phyloP scores from a whole-genome alignment of 2,888 invertebrate genomes.

The Hyalella azteca region DNA sequence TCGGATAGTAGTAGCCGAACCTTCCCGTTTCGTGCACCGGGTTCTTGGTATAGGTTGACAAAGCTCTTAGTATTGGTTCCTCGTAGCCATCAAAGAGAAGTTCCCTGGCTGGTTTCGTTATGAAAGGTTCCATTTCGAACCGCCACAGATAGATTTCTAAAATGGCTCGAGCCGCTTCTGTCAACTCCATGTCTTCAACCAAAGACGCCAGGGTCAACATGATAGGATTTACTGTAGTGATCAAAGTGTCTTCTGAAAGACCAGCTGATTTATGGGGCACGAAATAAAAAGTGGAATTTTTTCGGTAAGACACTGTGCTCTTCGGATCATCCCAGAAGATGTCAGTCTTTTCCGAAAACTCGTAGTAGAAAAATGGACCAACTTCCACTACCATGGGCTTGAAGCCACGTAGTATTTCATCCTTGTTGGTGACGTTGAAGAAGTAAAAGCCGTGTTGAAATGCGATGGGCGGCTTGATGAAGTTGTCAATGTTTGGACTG shows the following conservation, averaged over 20 bases:
- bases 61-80: constrained; percentile 71
- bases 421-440: constrained; percentile 82
- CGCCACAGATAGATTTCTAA: constrained; percentile 45
- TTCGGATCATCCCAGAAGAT: constrained; percentile 68
- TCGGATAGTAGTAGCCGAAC: constrained; percentile 50
- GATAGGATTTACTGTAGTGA: constrained; percentile 54
- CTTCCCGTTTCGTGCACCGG: constrained; percentile 45
- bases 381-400: constrained; percentile 77
- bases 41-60: constrained; percentile 44
- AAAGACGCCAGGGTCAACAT: constrained; percentile 63
- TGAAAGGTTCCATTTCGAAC: constrained; percentile 60
- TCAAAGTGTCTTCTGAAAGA: constrained; percentile 20
- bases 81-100: constrained; percentile 81
- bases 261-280: constrained; percentile 43
- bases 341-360: constrained; percentile 70
- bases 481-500: constrained; percentile 30
- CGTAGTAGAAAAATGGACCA: constrained; percentile 77
- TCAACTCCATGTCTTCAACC: background rate
- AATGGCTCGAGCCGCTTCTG: constrained; percentile 14
- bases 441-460: constrained; percentile 56
- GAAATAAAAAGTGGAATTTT: constrained; percentile 49
- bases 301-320: constrained; percentile 48
- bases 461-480: constrained; percentile 44
- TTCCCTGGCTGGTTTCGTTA: constrained; percentile 73
- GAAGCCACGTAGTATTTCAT: constrained; percentile 69